Evolutionary conservation across 2,113 vertebrate species (phyloP).

Genomic region (Sapajus apella): DNA sequence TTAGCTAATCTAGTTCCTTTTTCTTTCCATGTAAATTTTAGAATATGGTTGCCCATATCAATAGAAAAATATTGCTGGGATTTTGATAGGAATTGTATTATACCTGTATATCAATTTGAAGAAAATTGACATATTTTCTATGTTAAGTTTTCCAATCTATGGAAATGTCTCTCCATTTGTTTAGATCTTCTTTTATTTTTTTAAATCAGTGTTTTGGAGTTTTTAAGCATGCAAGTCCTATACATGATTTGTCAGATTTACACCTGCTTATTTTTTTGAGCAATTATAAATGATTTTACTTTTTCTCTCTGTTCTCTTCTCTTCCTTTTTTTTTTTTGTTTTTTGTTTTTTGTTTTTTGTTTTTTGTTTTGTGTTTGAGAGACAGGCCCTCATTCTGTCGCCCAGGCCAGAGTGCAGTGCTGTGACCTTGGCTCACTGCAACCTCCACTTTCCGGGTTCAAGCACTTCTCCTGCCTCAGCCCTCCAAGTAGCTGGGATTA

Average conservation of each 20-base stretch:
- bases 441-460: no score
- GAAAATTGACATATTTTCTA: slow-evolving; percentile 1
- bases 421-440: no score
- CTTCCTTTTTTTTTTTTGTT: no score
- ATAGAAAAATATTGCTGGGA: neutral
- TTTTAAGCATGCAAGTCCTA: slow-evolving; percentile 23
- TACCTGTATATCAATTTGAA: neutral
- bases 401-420: no score
- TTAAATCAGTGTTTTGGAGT: neutral
- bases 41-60: neutral
- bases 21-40: slow-evolving; percentile 23
- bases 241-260: slow-evolving; percentile 1
- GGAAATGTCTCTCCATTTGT: slow-evolving; percentile 4
- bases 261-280: neutral
- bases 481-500: no score
- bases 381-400: no score
- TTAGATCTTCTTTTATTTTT: slow-evolving; percentile 13
- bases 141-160: neutral
- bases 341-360: no score
- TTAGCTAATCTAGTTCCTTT: neutral
- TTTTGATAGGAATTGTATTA: slow-evolving; percentile 46
- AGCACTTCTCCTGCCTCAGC: no score
- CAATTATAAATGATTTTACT: neutral
- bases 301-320: no score
- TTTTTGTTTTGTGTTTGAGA: no score